These are phyloP conservation scores for Urocyon cinereoargenteus DNA, from an alignment of 2,797 vertebrate genomes.

Conservation along the genomic window DNA sequence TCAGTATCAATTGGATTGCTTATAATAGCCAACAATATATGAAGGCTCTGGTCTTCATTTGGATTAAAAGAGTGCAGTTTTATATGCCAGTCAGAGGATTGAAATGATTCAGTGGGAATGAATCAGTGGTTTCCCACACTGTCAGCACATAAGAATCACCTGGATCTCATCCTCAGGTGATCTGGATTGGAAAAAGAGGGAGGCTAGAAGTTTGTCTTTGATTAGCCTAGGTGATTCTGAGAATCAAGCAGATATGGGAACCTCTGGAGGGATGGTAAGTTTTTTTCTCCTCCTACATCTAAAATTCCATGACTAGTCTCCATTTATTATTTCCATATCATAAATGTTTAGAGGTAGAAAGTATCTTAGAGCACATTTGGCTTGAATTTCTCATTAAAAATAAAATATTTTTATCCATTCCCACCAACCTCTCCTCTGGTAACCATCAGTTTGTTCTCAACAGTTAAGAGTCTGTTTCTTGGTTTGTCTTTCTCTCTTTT, in stretches of 20 bases:
- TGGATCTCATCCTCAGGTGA: neutral
- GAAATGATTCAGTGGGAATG: neutral
- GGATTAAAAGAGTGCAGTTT: neutral
- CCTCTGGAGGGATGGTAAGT: neutral
- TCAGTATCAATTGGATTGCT: neutral
- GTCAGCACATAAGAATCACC: neutral
- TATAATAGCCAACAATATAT: neutral
- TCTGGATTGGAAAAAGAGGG: neutral
- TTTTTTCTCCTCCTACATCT: neutral
- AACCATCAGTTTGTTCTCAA: neutral
- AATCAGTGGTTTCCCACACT: neutral
- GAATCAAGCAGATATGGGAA: neutral
- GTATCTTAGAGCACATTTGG: neutral
- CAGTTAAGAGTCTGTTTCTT: neutral
- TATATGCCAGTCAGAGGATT: neutral
- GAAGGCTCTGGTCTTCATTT: neutral
- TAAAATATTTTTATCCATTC: neutral
- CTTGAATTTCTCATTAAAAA: neutral
- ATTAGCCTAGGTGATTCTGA: conserved; percentile 22
- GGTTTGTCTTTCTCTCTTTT: neutral
- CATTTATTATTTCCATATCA: neutral
- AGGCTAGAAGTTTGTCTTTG: neutral
- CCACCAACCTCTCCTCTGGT: neutral
- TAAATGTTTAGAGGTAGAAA: conserved; percentile 21
- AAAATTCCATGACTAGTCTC: neutral